A percentile compares a stretch with the other conserved stretches of the same genome.
Evolutionary conservation across 1,140 invertebrate genomes (phyloP).

Genomic region (Kradibia gibbosae): DNA sequence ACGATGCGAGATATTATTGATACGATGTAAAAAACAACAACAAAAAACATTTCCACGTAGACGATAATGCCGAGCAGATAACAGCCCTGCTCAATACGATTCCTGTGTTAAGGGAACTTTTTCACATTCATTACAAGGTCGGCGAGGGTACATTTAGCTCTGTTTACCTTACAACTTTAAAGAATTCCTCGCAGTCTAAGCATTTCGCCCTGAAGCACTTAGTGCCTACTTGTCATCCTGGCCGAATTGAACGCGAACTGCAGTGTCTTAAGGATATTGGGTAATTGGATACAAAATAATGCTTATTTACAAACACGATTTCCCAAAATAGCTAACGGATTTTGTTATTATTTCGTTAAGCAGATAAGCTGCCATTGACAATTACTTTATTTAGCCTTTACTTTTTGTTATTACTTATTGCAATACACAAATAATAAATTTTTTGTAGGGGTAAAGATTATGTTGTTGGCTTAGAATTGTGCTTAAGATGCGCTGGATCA

Average conservation of each 20-base stretch:
- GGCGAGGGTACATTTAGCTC: slow-evolving; percentile 89
- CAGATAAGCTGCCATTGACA: background rate
- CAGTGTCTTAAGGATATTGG: slow-evolving; percentile 86
- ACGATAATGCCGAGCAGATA: slow-evolving; percentile 53
- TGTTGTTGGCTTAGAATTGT: slow-evolving; percentile 86
- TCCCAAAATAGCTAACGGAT: background rate
- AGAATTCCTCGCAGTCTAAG: slow-evolving; percentile 72
- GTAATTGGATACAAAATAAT: slow-evolving; percentile 66
- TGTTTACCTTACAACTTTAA: slow-evolving; percentile 83
- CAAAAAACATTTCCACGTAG: slow-evolving; percentile 21
- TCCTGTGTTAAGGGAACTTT: slow-evolving; percentile 77
- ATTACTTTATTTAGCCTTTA: background rate
- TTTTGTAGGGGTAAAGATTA: slow-evolving; percentile 84
- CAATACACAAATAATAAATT: background rate
- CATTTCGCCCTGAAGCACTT: slow-evolving; percentile 88
- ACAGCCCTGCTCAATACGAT: slow-evolving; percentile 61
- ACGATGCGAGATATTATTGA: background rate
- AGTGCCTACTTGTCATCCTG: slow-evolving; percentile 86
- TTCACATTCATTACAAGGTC: slow-evolving; percentile 80
- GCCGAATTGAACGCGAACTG: slow-evolving; percentile 83
- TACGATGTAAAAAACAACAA: slow-evolving; percentile 17
- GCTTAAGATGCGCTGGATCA: slow-evolving; percentile 84
- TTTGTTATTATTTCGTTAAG: background rate
- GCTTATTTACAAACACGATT: slow-evolving; percentile 4
- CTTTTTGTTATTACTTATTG: background rate